Evolutionary conservation across 1,140 invertebrate genomes (phyloP).

Genomic region (Manduca sexta): DNA sequence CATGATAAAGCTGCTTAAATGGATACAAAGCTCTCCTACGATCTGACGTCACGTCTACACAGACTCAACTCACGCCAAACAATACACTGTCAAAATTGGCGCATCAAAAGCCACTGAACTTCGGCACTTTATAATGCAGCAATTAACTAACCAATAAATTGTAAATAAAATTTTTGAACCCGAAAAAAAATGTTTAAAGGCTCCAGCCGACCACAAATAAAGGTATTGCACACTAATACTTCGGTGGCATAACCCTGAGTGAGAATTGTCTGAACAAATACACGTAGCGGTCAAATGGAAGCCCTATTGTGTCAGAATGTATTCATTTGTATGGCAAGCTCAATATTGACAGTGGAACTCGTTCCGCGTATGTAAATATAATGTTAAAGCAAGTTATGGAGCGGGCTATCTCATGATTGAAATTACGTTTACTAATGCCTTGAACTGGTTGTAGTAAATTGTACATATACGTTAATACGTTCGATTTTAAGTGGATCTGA

Average conservation of each 20-base stretch:
- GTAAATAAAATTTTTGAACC: no score
- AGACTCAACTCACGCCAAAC: no score
- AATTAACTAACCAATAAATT: no score
- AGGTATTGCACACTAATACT: conserved; percentile 25
- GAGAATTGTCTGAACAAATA: conserved; percentile 65
- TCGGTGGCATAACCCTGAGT: conserved; percentile 50
- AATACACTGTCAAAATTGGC: no score
- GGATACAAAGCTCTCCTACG: no score
- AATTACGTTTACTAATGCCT: conserved; percentile 10
- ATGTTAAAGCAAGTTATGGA: conserved; percentile 19
- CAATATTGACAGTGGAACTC: conserved; percentile 66
- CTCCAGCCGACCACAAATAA: conserved; percentile 40
- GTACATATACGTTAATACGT: neutral
- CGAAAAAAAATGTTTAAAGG: neutral
- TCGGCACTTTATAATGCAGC: no score
- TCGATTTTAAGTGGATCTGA: neutral
- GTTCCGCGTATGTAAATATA: conserved; percentile 55
- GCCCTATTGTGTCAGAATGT: conserved; percentile 64
- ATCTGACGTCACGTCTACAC: no score
- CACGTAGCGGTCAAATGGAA: conserved; percentile 62
- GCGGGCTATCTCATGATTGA: conserved; percentile 34
- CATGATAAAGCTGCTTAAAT: no score
- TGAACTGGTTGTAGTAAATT: neutral
- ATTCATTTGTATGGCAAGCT: conserved; percentile 68
- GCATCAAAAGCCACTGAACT: no score